phyloP scores from a whole-genome alignment of 2,113 vertebrate genomes.

The Elephas maximus region DNA sequence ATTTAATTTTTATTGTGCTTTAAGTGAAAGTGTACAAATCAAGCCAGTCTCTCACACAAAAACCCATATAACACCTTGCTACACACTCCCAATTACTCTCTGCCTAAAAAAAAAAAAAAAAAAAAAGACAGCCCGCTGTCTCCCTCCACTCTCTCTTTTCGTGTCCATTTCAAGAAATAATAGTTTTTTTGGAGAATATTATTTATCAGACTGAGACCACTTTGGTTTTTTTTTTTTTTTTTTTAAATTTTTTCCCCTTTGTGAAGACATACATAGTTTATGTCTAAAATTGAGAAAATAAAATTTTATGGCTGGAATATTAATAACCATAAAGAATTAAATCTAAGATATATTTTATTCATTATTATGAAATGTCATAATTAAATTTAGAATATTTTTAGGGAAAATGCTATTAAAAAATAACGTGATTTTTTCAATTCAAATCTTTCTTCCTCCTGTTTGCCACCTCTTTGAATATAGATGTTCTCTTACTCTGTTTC shows the following conservation, averaged over 20 bases:
- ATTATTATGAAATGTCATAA: background rate
- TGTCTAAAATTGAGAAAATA: background rate
- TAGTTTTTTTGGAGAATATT: background rate
- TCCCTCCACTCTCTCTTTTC: too few species aligned
- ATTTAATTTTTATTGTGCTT: too few species aligned
- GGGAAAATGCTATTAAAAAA: constrained; percentile 3
- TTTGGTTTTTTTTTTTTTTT: background rate
- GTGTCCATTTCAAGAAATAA: background rate
- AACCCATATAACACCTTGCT: too few species aligned
- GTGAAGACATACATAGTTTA: background rate
- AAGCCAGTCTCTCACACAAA: too few species aligned
- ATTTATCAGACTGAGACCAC: background rate
- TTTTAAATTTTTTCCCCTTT: background rate
- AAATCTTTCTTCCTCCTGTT: background rate
- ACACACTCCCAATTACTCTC: too few species aligned
- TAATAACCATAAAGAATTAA: background rate
- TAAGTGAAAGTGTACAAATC: too few species aligned
- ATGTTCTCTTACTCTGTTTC: background rate
- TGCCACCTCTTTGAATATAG: background rate
- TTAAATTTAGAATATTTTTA: background rate
- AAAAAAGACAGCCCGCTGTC: too few species aligned
- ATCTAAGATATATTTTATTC: background rate
- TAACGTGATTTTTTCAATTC: background rate
- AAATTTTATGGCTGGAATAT: background rate
- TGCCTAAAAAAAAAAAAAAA: too few species aligned